Evolutionary conservation across 2,113 vertebrate species (phyloP), one percentile per base, ranked within the genome.

Genomic region (Porphyrio hochstetteri): DNA sequence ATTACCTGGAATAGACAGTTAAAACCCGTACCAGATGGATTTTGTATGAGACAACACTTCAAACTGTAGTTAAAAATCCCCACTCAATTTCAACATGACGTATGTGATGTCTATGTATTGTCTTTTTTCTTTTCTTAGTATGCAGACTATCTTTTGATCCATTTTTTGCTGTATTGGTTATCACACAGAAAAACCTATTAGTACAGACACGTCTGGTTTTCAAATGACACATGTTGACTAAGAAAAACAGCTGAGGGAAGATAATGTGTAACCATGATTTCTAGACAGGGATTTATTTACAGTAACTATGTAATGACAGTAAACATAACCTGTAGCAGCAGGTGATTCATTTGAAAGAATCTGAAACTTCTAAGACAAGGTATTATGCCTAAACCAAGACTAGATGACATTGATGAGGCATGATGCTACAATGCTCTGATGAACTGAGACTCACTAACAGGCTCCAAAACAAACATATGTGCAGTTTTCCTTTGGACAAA

Each of bases 1-100:
- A 92, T 92, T 96, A 91, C 81, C 86, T 89, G 78, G 40, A 88
- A 69, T 7, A 77, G 83, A 78, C 25, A 55, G 67, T 61, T 79
- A 91, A 92, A 96, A 85, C 36, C 50, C 0, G 0, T 23, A 85
- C 28, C 93, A 97, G 81, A 79, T 72, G 72, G 69, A 87, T 55
- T 87, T 56, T 1, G 0, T 59, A 80, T 44, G 78, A 44, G 63
- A 82, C 36, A 93, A 64, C 46, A 55, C 21, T 92, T 82, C 70
- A 59, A 87, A 72, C 70, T 80, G 55, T 77, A 85, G 33, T 94
- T 92, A 50, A 93, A 91, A 92, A 76, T 87, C 55, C 48, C 33
- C 7, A 0, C 40, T 59, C 67, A 27, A 50, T 85, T 92, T 64
- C 50, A 92, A 56, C 59, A 14, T 63, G 61, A 81, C 21, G 18